Base-by-base conservation (phyloP, 2,113 vertebrate species). In the Myiopsitta monachus region DNA sequence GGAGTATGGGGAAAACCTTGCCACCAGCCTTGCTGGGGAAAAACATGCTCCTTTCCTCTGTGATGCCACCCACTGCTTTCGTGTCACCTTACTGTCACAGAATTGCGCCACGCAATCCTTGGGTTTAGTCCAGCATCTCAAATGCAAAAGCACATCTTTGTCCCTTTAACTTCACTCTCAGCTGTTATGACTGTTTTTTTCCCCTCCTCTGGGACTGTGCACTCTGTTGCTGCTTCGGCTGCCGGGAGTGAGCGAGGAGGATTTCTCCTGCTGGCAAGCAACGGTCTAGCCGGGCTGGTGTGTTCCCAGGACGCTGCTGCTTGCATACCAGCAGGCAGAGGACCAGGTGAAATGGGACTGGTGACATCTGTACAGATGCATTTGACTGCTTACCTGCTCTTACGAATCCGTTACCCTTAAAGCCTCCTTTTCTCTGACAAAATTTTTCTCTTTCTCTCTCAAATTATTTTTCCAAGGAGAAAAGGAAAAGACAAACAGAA, bases 401-500 rank as follows among this genome's bases (percentile, higher is more conserved):
- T 95, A 96, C 22, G 31, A 94, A 89, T 92, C 93, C 9, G 28
- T 95, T 51, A 82, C 69, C 66, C 91, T 93, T 93, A 94, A 90
- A 97, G 79, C 95, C 87, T 95, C 86, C 52, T 54, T 94, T 97
- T 96, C 77, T 94, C 92, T 97, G 96, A 97, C 22, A 11, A 93
- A 95, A 86, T 94, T 11, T 93, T 87, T 98, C 68, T 97, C 91
- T 96, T 85, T 97, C 84, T 97, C 74, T 79, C 78, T 88, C 91
- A 87, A 94, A 92, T 94, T 88, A 89, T 97, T 96, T 98, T 96
- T 96, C 96, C 54, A 98, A 99, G 99, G 99, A 99, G 97, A 99
- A 99, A 97, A 98, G 99, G 95, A 99, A 99, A 98, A 97, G 99
- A 46, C 99, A 99, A 98, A 98, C 98, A 51, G 99, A 99, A 97